Conservation (phyloP, 2,888 invertebrate species). For the Tetramorium bicarinatum region DNA sequence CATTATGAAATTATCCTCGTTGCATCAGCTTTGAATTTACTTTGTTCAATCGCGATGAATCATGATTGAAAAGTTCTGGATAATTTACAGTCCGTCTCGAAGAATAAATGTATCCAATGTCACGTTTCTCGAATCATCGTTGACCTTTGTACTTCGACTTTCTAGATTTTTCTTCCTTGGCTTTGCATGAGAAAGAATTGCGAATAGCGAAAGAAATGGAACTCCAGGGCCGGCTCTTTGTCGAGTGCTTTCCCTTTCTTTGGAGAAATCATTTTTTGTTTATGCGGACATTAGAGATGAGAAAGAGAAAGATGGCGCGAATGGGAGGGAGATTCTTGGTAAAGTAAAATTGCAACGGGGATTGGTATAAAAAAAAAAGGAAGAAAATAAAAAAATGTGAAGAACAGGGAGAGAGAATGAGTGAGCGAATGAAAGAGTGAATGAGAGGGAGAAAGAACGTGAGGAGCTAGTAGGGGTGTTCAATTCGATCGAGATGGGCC, state of each 20-base stretch:
- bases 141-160: conserved; percentile 18
- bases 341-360: neutral
- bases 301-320: neutral
- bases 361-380: neutral
- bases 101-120: neutral
- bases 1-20: conserved; percentile 11
- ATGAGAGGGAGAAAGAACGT: conserved; percentile 55
- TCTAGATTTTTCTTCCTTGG: conserved; percentile 57
- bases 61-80: neutral
- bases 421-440: conserved; percentile 58
- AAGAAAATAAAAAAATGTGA: conserved; percentile 5
- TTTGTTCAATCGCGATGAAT: neutral
- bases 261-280: conserved; percentile 40
- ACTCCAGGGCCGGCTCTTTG: conserved; percentile 55
- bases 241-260: conserved; percentile 68
- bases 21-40: conserved; percentile 30
- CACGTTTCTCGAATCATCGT: neutral
- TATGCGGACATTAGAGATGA: conserved; percentile 44
- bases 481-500: conserved; percentile 65
- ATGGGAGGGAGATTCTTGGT: neutral
- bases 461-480: conserved; percentile 67
- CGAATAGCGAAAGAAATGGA: conserved; percentile 27
- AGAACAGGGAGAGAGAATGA: conserved; percentile 21
- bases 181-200: neutral
- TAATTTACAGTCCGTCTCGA: conserved; percentile 8